phyloP scores from a whole-genome alignment of 1,140 invertebrate genomes.

The Zophobas morio region DNA sequence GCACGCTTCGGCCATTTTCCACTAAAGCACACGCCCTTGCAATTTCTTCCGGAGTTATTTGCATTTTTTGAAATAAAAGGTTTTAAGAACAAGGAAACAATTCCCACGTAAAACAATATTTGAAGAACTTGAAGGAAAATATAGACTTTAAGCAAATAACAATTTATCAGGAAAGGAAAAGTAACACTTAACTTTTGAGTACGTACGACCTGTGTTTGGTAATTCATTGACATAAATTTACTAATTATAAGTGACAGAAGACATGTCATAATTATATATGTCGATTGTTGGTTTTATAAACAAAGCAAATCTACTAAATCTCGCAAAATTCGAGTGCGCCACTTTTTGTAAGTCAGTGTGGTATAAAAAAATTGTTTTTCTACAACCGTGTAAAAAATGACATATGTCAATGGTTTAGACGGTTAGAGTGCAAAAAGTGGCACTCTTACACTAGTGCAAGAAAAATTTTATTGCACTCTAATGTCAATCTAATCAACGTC shows the following conservation, averaged over 20 bases:
- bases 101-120: not conserved
- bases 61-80: slow-evolving; percentile 17
- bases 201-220: no score
- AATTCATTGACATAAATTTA: no score
- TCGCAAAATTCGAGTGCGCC: not conserved
- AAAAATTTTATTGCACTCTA: no score
- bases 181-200: no score
- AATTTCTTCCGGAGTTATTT: slow-evolving; percentile 32
- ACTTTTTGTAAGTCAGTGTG: not conserved
- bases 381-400: no score
- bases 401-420: no score
- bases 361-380: no score
- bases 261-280: not conserved
- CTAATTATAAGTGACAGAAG: not conserved
- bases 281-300: not conserved
- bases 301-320: not conserved
- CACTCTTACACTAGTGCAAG: no score
- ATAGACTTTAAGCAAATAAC: not conserved
- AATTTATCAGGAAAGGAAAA: no score
- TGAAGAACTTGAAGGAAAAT: not conserved
- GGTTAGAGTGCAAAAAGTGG: no score
- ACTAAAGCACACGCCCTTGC: slow-evolving; percentile 8
- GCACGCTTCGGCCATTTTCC: slow-evolving; percentile 7
- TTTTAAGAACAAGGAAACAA: slow-evolving; percentile 10
- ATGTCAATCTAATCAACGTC: no score